Percentiles rank a stretch among this genome's conserved stretches.
Conservation (phyloP, 2,797 vertebrate species). For the Takifugu rubripes region DNA sequence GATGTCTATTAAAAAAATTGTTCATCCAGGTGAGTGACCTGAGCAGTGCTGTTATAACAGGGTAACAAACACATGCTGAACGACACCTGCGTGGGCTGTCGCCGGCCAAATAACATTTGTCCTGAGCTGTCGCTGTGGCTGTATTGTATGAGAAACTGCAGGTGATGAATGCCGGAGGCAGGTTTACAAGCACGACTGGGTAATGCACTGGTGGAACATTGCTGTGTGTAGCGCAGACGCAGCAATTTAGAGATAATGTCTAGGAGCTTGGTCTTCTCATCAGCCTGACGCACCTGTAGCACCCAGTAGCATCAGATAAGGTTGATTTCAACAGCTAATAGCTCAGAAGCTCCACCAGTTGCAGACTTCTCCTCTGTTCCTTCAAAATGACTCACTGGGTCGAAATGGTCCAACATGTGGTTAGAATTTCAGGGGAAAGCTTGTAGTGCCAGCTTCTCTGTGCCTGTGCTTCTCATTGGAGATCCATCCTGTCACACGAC, state of each 20-base stretch:
- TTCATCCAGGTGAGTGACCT: constrained; percentile 36
- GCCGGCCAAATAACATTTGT: constrained; percentile 1
- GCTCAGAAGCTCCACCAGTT: no score
- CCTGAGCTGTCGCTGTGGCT: not conserved
- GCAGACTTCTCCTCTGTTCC: not conserved
- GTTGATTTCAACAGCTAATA: no score
- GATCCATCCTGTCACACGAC: constrained; percentile 31
- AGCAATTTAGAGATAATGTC: constrained; percentile 21
- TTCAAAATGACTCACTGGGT: constrained; percentile 50
- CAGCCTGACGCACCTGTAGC: no score
- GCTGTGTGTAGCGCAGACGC: constrained; percentile 8
- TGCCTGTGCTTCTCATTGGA: constrained; percentile 27
- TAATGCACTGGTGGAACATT: constrained; percentile 19
- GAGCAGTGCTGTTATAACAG: constrained; percentile 27
- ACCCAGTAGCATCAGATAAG: no score
- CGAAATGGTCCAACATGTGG: constrained; percentile 58
- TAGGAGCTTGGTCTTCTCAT: not conserved
- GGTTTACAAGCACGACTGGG: constrained; percentile 27
- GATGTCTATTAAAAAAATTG: constrained; percentile 23
- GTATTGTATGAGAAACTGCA: not conserved
- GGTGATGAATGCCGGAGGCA: constrained; percentile 20
- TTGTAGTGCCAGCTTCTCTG: constrained; percentile 26
- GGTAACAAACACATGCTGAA: constrained; percentile 9
- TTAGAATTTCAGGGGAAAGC: constrained; percentile 52
- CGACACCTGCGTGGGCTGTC: constrained; percentile 14